These are phyloP conservation scores for Xiphophorus couchianus DNA, from an alignment of 2,113 vertebrate species.

Conservation along the genomic window DNA sequence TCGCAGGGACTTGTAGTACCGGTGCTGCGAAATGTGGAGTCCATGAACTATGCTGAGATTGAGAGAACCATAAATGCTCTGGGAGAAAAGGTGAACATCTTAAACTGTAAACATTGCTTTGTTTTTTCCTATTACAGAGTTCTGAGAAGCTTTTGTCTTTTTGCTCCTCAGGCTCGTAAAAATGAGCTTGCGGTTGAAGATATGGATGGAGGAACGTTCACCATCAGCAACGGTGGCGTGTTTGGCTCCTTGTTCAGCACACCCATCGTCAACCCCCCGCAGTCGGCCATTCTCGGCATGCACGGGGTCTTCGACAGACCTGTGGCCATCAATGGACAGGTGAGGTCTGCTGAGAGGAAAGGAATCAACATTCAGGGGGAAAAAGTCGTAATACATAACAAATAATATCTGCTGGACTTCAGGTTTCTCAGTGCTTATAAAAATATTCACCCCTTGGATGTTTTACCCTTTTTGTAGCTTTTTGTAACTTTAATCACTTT, in stretches of 20 bases:
- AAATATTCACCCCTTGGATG: too few relatives aligned
- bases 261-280: conserved; percentile 95
- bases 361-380: background rate
- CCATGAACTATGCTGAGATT: conserved; percentile 92
- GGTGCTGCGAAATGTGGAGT: conserved; percentile 91
- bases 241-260: conserved; percentile 95
- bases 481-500: too few relatives aligned
- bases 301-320: conserved; percentile 93
- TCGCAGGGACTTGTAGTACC: conserved; percentile 92
- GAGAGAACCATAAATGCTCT: conserved; percentile 88
- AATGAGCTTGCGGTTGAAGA: conserved; percentile 95
- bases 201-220: conserved; percentile 97
- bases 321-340: conserved; percentile 90
- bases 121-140: background rate
- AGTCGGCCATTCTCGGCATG: conserved; percentile 96
- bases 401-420: too few relatives aligned
- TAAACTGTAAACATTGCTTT: too few relatives aligned
- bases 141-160: background rate
- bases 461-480: too few relatives aligned
- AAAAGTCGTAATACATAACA: background rate
- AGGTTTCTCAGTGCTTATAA: too few relatives aligned
- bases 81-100: conserved; percentile 89
- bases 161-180: conserved; percentile 85
- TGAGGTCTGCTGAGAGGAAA: conserved; percentile 55
- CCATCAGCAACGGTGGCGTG: conserved; percentile 94